phyloP scores from a whole-genome alignment of 2,888 invertebrate genomes.

The Arenicola marina region DNA sequence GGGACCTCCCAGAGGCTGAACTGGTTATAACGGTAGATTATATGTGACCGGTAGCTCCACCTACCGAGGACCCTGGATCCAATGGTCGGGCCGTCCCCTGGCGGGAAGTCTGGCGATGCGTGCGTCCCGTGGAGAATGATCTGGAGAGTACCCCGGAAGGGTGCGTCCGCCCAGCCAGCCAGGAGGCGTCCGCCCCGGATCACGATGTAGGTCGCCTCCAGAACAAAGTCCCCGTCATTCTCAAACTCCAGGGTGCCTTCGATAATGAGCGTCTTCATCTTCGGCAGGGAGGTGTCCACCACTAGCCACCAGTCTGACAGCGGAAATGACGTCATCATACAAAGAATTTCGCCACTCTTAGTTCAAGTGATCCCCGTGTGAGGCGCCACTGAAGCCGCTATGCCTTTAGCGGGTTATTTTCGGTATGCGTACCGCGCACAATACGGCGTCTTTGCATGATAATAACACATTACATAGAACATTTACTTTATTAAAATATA shows the following conservation, averaged over 20 bases:
- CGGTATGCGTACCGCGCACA: too few species aligned
- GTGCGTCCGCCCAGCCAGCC: slow-evolving; percentile 47
- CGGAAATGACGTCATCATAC: too few species aligned
- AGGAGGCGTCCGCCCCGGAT: slow-evolving; percentile 36
- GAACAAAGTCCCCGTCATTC: not conserved
- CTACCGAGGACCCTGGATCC: slow-evolving; percentile 40
- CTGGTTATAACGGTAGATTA: too few species aligned
- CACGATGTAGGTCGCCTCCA: slow-evolving; percentile 20
- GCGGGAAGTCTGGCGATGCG: slow-evolving; percentile 19
- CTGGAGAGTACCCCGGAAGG: slow-evolving; percentile 30
- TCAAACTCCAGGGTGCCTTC: slow-evolving; percentile 44
- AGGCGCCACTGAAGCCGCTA: too few species aligned
- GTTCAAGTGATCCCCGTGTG: too few species aligned
- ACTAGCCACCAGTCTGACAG: slow-evolving; percentile 42
- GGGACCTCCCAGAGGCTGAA: too few species aligned
- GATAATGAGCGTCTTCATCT: slow-evolving; percentile 25
- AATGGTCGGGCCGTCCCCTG: slow-evolving; percentile 22
- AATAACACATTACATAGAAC: too few species aligned
- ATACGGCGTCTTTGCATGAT: too few species aligned
- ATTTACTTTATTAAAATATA: too few species aligned
- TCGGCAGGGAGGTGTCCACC: slow-evolving; percentile 25
- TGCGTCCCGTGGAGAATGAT: slow-evolving; percentile 31
- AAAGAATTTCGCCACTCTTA: too few species aligned
- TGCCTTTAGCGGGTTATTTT: too few species aligned
- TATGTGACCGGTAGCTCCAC: too few species aligned